A percentile compares a stretch with the other conserved stretches of the same genome.
These are phyloP conservation scores for Caenorhabditis angaria DNA, from an alignment of 2,888 invertebrate species.

Conservation along the genomic window DNA sequence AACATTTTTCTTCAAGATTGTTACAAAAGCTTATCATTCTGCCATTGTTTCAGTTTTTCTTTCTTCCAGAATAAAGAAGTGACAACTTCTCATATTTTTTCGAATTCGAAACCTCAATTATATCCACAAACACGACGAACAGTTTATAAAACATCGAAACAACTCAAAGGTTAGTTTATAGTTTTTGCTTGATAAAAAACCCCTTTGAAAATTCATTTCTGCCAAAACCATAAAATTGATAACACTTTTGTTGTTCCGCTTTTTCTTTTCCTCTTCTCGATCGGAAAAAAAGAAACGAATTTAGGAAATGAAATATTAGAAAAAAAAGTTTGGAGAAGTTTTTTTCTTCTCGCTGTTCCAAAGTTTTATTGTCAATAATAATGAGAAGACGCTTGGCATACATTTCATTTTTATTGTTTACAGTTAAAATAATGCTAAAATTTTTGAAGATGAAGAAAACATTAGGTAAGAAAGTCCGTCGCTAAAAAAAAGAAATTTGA, in stretches of 20 bases:
- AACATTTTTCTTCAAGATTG: not conserved
- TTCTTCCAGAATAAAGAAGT: slow-evolving; percentile 41
- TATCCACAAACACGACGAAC: slow-evolving; percentile 56
- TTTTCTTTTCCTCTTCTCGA: too few relatives aligned
- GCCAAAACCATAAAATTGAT: slow-evolving; percentile 12
- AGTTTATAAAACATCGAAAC: slow-evolving; percentile 12
- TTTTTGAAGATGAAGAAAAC: slow-evolving; percentile 4
- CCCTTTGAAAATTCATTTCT: too few relatives aligned
- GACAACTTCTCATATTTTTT: slow-evolving; percentile 52
- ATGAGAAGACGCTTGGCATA: not conserved
- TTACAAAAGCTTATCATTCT: not conserved
- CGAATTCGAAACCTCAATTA: slow-evolving; percentile 43
- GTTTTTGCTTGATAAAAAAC: too few relatives aligned
- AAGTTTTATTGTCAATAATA: not conserved
- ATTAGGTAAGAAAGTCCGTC: slow-evolving; percentile 5
- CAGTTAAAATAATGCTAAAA: not conserved
- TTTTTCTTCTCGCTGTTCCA: too few relatives aligned
- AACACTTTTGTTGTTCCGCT: slow-evolving; percentile 9
- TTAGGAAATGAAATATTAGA: not conserved
- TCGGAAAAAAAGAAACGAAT: slow-evolving; percentile 9
- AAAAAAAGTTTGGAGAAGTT: not conserved
- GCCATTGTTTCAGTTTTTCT: not conserved
- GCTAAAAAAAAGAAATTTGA: too few relatives aligned
- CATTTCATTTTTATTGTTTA: slow-evolving; percentile 1
- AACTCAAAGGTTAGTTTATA: slow-evolving; percentile 29